Percentiles rank a stretch among this genome's conserved stretches.
Conservation (phyloP, 2,888 invertebrate species). For the Ametastegia equiseti region DNA sequence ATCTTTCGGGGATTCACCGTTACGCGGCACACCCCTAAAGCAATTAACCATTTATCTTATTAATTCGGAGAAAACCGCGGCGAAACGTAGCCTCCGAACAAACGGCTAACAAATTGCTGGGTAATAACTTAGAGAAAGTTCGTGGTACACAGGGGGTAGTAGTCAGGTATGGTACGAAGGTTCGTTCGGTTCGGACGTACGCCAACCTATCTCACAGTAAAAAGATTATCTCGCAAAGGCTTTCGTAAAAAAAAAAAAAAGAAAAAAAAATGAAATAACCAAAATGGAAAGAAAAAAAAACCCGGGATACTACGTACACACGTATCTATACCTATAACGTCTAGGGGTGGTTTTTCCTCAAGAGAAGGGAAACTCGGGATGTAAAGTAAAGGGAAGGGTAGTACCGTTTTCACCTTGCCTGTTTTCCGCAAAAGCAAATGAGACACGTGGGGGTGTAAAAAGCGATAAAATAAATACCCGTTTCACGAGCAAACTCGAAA, state of each 20-base stretch:
- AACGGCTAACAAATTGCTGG: conserved; percentile 60
- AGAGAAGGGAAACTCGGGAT: no score
- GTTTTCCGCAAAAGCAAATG: conserved; percentile 26
- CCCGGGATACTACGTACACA: not conserved
- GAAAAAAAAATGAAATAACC: conserved; percentile 7
- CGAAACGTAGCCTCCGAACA: conserved; percentile 56
- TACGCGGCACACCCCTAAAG: not conserved
- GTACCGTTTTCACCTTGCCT: conserved; percentile 13
- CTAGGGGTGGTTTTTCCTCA: not conserved
- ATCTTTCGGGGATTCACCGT: not conserved
- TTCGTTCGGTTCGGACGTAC: conserved; percentile 38
- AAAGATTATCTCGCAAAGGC: conserved; percentile 54
- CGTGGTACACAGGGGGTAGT: conserved; percentile 43
- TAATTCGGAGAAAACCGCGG: conserved; percentile 48
- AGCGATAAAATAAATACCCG: conserved; percentile 31
- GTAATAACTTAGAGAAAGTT: conserved; percentile 64
- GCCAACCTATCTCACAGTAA: conserved; percentile 49
- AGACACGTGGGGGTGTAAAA: conserved; percentile 3
- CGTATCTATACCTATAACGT: not conserved
- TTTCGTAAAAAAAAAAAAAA: not conserved
- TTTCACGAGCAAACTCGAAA: conserved; percentile 8
- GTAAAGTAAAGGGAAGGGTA: not conserved
- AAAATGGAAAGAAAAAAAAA: no score
- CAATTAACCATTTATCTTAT: conserved; percentile 53
- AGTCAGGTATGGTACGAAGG: not conserved